Evolutionary conservation across 2,113 vertebrate genomes (phyloP).

Genomic region (Prionailurus bengalensis): DNA sequence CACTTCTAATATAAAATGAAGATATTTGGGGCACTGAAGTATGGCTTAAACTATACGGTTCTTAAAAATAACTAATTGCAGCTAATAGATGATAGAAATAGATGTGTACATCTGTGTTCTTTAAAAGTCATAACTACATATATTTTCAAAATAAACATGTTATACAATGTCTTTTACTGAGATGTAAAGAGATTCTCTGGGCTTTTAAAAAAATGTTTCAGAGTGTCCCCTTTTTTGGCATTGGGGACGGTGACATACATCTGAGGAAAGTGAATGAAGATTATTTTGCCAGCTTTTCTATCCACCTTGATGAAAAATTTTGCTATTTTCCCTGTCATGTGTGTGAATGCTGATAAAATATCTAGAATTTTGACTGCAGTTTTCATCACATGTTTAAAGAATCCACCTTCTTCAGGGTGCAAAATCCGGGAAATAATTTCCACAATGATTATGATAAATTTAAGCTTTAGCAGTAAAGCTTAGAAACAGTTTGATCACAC

Average conservation of each 20-base stretch:
- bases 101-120: constrained; percentile 81
- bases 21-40: constrained; percentile 26
- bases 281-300: not conserved
- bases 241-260: not conserved
- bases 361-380: not conserved
- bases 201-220: constrained; percentile 55
- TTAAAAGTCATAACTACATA: constrained; percentile 78
- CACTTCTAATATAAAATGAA: not conserved
- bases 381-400: constrained; percentile 6
- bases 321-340: not conserved
- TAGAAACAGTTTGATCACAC: constrained; percentile 18
- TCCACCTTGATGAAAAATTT: not conserved
- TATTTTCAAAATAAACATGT: constrained; percentile 81
- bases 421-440: constrained; percentile 39
- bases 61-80: constrained; percentile 81
- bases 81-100: constrained; percentile 82
- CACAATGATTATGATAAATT: not conserved
- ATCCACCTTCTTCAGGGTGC: not conserved
- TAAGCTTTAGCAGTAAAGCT: not conserved
- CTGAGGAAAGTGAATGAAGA: constrained; percentile 47
- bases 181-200: constrained; percentile 41
- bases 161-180: constrained; percentile 69
- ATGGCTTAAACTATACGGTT: constrained; percentile 73
- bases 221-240: constrained; percentile 52
- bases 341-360: constrained; percentile 26